These are phyloP conservation scores for Cataglyphis altisquamis DNA, from an alignment of 2,888 invertebrate genomes.

Conservation along the genomic window DNA sequence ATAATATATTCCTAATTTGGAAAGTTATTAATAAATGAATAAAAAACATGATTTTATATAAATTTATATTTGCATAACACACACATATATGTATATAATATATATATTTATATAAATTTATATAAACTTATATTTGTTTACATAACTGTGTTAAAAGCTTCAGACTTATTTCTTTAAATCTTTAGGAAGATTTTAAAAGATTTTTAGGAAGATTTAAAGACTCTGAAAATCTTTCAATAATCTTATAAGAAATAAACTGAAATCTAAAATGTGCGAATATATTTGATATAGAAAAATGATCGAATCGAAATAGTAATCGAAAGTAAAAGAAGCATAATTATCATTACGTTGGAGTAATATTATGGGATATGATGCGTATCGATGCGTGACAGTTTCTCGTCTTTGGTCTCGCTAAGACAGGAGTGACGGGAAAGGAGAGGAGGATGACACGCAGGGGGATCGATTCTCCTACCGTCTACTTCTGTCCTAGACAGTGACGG, in stretches of 20 bases:
- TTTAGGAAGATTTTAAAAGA: neutral
- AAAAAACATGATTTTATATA: neutral
- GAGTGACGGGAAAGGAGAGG: slow-evolving; percentile 67
- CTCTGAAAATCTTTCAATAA: neutral
- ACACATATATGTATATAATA: too few species aligned
- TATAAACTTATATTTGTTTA: neutral
- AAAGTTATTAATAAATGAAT: neutral
- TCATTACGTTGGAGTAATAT: slow-evolving; percentile 72
- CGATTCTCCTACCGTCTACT: slow-evolving; percentile 84
- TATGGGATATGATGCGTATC: slow-evolving; percentile 26
- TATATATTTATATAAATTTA: too few species aligned
- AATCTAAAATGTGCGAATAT: slow-evolving; percentile 41
- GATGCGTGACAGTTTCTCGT: slow-evolving; percentile 56
- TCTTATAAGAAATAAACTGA: slow-evolving; percentile 16
- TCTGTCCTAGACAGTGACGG: slow-evolving; percentile 85
- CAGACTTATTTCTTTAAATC: neutral
- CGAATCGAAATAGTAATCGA: slow-evolving; percentile 46
- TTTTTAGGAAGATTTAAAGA: neutral
- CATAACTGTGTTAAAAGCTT: neutral
- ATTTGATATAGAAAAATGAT: slow-evolving; percentile 64
- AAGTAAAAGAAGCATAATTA: slow-evolving; percentile 67
- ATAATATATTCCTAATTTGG: neutral
- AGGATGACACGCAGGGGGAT: slow-evolving; percentile 80
- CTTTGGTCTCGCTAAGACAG: slow-evolving; percentile 58
- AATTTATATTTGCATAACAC: neutral